Conservation (phyloP, 2,797 vertebrate species). For the Sphenopsis melanotis region DNA sequence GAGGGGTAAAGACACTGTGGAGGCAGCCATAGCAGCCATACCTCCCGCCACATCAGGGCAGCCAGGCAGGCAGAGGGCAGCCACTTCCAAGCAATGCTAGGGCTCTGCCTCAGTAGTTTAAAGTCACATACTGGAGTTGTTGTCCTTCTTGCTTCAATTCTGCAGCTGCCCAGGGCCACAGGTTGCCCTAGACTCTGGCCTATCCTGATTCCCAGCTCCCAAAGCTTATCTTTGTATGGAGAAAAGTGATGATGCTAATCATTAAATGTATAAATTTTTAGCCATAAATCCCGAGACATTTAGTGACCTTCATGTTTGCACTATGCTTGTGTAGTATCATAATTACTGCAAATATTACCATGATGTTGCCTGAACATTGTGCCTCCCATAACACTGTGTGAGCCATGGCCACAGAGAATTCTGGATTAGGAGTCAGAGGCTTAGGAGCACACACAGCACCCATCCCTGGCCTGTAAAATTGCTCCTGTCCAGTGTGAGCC, state of each 20-base stretch:
- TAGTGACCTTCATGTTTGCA: neutral
- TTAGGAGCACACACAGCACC: neutral
- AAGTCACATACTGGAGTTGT: neutral
- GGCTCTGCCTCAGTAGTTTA: neutral
- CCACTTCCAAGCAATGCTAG: neutral
- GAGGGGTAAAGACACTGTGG: fast-evolving
- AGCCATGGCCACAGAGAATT: neutral
- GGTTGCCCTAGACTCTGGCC: fast-evolving
- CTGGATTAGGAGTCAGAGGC: neutral
- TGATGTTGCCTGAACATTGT: neutral
- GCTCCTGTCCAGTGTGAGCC: neutral
- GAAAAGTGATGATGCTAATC: neutral
- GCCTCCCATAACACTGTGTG: fast-evolving
- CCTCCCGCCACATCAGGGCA: neutral
- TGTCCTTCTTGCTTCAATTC: neutral
- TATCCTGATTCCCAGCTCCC: neutral
- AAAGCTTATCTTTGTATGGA: neutral
- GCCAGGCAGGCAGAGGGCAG: neutral
- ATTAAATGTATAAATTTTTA: neutral
- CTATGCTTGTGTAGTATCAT: neutral
- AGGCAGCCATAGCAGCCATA: neutral
- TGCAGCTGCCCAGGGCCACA: neutral
- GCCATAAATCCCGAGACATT: neutral
- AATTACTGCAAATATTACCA: neutral
- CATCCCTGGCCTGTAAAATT: neutral